Percentiles rank a stretch among this genome's conserved stretches.
Evolutionary conservation across 2,888 invertebrate species (phyloP).

Genomic region (Drosophila setosimentum): DNA sequence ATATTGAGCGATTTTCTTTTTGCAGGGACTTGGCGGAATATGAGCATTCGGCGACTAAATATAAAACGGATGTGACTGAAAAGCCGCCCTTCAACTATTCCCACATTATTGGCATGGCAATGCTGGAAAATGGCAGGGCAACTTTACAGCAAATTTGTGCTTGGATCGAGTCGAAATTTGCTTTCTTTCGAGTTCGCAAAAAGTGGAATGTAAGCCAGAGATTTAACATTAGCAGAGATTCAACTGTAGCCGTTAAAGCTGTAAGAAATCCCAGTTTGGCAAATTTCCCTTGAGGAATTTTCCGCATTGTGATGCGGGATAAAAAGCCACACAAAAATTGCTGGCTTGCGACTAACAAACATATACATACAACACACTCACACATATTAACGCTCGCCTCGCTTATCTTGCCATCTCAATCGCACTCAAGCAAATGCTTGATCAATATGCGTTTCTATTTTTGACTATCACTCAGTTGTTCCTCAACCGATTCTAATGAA

Average conservation of each 20-base stretch:
- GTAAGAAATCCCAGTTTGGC: neutral
- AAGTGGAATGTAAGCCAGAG: slow-evolving; percentile 84
- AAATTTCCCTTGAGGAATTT: neutral
- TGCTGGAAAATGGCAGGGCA: slow-evolving; percentile 84
- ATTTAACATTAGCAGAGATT: neutral
- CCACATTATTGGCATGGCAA: slow-evolving; percentile 85
- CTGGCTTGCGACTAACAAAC: neutral
- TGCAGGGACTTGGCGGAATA: slow-evolving; percentile 81
- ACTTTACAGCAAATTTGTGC: slow-evolving; percentile 84
- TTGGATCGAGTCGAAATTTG: slow-evolving; percentile 85
- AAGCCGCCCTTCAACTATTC: slow-evolving; percentile 85
- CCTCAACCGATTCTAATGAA: neutral
- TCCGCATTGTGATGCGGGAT: neutral
- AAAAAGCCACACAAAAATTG: neutral
- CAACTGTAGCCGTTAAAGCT: neutral
- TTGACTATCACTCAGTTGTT: neutral
- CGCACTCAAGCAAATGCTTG: neutral
- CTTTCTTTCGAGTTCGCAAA: slow-evolving; percentile 84
- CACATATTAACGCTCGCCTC: neutral
- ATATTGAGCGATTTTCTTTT: neutral
- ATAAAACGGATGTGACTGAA: slow-evolving; percentile 78
- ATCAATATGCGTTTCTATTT: neutral
- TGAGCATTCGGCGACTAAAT: slow-evolving; percentile 74
- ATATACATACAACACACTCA: neutral
- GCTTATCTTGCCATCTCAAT: neutral